Evolutionary conservation across 2,888 invertebrate genomes (phyloP).

Genomic region (Aspidiotus destructor): DNA sequence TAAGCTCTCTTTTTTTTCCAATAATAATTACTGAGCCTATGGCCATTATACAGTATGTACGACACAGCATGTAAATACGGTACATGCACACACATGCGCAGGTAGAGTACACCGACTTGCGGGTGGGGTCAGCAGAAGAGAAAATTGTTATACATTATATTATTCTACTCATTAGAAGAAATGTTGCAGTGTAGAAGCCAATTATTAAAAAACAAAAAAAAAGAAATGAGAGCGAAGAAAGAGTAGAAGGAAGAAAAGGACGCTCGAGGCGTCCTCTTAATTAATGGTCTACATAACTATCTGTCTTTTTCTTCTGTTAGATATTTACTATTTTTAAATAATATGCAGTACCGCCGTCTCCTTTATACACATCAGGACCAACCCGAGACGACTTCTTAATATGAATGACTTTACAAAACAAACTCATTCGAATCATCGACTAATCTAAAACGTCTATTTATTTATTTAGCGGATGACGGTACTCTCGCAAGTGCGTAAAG

Average conservation of each 20-base stretch:
- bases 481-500: too few species aligned
- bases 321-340: conserved; percentile 19
- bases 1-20: conserved; percentile 15
- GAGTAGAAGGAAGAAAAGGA: conserved; percentile 3
- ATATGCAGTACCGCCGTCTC: not conserved
- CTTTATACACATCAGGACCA: not conserved
- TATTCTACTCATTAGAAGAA: conserved; percentile 30
- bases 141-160: conserved; percentile 12
- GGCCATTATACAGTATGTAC: conserved; percentile 20
- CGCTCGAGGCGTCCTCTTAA: conserved; percentile 19
- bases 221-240: conserved; percentile 1
- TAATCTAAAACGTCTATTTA: too few species aligned
- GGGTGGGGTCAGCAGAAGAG: not conserved
- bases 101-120: not conserved
- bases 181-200: conserved; percentile 28
- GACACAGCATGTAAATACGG: not conserved
- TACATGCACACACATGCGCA: conserved; percentile 11
- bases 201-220: conserved; percentile 29
- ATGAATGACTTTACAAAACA: conserved; percentile 1
- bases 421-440: not conserved
- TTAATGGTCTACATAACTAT: conserved; percentile 25
- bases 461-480: too few species aligned
- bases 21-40: conserved; percentile 30
- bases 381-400: not conserved
- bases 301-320: conserved; percentile 21